Evolutionary conservation across 1,140 invertebrate species (phyloP).

Genomic region (Riptortus pedestris): DNA sequence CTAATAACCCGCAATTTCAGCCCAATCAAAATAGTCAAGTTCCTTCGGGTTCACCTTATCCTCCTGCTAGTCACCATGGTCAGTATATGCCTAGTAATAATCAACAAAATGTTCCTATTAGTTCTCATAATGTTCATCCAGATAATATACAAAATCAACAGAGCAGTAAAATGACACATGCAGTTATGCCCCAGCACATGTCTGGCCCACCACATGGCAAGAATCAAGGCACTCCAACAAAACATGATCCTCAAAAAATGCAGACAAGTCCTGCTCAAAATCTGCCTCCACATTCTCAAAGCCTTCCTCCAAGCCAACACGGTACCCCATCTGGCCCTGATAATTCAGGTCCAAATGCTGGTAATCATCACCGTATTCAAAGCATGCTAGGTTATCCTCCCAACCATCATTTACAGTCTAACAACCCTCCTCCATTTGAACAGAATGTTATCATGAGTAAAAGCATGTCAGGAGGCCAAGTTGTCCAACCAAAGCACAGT

Average conservation of each 20-base stretch:
- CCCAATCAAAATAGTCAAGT: not conserved
- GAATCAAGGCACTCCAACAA: not conserved
- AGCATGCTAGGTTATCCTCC: not conserved
- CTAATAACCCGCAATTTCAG: no score
- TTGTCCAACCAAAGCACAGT: not conserved
- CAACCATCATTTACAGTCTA: not conserved
- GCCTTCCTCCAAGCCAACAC: not conserved
- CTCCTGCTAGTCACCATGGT: not conserved
- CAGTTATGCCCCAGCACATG: not conserved
- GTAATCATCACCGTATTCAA: not conserved
- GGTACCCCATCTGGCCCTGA: not conserved
- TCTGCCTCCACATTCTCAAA: not conserved
- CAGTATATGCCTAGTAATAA: not conserved
- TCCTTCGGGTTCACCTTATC: no score
- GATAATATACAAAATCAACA: not conserved
- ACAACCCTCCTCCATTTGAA: not conserved
- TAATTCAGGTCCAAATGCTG: not conserved
- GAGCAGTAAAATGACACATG: not conserved
- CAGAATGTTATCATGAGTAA: constrained; percentile 4
- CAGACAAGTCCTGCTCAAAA: not conserved
- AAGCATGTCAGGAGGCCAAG: constrained; percentile 4
- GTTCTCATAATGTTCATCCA: not conserved
- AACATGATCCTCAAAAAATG: constrained; percentile 2
- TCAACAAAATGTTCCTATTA: constrained; percentile 1
- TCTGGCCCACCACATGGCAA: not conserved